These are phyloP conservation scores for Ophioninae sp. DNA, from an alignment of 2,888 invertebrate genomes.

Conservation along the genomic window DNA sequence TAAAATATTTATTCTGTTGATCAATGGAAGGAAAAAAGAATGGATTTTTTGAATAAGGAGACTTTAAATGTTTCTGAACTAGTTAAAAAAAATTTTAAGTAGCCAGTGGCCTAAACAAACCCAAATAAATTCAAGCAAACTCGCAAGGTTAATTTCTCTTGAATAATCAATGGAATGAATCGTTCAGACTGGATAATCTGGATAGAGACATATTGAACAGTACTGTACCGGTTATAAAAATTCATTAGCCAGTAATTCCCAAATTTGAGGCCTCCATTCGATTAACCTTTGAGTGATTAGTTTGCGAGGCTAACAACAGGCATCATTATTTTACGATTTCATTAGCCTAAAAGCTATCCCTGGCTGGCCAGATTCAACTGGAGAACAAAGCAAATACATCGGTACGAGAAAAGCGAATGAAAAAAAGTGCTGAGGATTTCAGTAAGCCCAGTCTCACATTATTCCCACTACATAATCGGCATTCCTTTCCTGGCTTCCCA, in stretches of 20 bases:
- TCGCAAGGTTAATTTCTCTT: no score
- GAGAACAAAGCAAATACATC: not conserved
- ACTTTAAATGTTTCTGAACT: no score
- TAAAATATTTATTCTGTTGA: not conserved
- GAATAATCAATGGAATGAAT: not conserved
- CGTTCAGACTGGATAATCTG: not conserved
- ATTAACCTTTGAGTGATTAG: not conserved
- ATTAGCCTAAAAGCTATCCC: not conserved
- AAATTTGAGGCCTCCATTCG: not conserved
- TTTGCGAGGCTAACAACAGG: not conserved
- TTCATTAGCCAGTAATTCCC: not conserved
- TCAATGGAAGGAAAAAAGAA: not conserved
- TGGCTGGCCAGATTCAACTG: not conserved
- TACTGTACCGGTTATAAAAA: not conserved
- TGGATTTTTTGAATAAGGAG: no score
- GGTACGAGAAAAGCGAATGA: not conserved
- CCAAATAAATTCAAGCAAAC: no score
- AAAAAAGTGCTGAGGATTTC: slow-evolving; percentile 8
- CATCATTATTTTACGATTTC: not conserved
- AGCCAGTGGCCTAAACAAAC: no score
- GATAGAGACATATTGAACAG: not conserved
- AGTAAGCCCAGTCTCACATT: not conserved
- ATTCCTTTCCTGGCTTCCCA: not conserved
- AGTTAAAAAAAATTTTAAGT: no score
- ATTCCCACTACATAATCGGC: slow-evolving; percentile 1